Evolutionary conservation across 2,888 invertebrate species (phyloP).

Genomic region (Maniola hyperantus): DNA sequence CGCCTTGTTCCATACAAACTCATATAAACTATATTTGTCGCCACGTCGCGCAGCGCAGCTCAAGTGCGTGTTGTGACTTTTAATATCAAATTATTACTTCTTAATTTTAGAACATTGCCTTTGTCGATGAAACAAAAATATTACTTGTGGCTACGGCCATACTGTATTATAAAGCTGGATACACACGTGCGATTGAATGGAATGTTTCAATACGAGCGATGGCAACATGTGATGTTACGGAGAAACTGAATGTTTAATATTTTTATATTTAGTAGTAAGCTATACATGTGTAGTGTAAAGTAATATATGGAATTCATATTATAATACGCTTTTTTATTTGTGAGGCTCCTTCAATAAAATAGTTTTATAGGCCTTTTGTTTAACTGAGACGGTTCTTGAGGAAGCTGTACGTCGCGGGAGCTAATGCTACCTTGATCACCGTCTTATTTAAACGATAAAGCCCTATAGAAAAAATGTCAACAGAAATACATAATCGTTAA

Average conservation of each 20-base stretch:
- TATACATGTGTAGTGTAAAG: conserved; percentile 69
- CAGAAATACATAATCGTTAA: too few species aligned
- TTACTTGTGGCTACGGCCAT: not conserved
- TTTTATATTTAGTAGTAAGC: conserved; percentile 78
- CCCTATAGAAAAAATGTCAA: not conserved
- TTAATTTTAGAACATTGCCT: conserved; percentile 7
- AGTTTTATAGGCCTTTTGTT: not conserved
- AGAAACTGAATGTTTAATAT: conserved; percentile 70
- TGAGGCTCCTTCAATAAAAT: conserved; percentile 12
- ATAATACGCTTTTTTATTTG: conserved; percentile 50
- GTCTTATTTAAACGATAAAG: too few species aligned
- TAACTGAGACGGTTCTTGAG: too few species aligned
- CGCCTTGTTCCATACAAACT: too few species aligned
- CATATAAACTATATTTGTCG: too few species aligned
- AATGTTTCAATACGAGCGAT: conserved; percentile 40
- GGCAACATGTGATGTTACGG: conserved; percentile 50
- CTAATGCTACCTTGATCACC: too few species aligned
- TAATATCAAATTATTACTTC: too few species aligned
- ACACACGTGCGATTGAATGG: conserved; percentile 44
- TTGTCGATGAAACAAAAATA: conserved; percentile 7
- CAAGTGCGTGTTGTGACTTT: too few species aligned
- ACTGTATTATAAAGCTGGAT: conserved; percentile 22
- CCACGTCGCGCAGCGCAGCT: too few species aligned
- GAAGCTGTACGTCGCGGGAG: too few species aligned
- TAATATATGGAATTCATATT: conserved; percentile 75